Evolutionary conservation across 2,888 invertebrate genomes (phyloP), one percentile per base, ranked within the genome.

Genomic region (Cordilura impudica): DNA sequence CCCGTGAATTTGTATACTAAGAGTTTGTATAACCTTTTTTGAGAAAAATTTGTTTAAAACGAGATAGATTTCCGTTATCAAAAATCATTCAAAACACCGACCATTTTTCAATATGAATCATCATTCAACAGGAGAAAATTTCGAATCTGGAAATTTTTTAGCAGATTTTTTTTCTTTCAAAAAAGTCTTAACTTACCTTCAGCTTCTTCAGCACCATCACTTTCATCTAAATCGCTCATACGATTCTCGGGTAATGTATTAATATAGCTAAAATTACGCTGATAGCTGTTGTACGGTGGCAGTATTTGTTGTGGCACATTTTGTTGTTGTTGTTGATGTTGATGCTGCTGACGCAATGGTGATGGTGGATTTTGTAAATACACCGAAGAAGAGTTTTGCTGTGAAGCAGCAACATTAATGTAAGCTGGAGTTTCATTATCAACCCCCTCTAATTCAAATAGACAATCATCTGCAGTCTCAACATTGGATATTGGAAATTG

Each of bases 201-300:
- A 53, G 93, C 93, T 93, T 95, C 93, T 87, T 95, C 96, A 60
- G 93, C 95, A 61, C 92, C 93, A 88, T 95, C 95, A 82, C 93
- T 93, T 82, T 93, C 93, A 74, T 94, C 94, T 82, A 92, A 92
- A 86, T 93, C 93, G n/a, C 92, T 92, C 85, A 89, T 89, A 35
- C 81, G 77, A 53, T 79, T 72, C 35, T 78, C 79, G 12, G 78
- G 70, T 23, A 72, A 73, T n/a, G 73, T 58, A 45, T 78, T 77
- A 26, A 71, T 73, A 39, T 74, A 71, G 58, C 43, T 69, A 29
- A 80, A 35, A 51, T 35, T 75, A 4, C 75, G 80, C 29, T 81
- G 81, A 66, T 78, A 81, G 14, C 53, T 70, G 26, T 78, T 76
- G 31, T 67, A 71, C 12, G 56, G 16, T 47, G 74, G 63, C 54